Evolutionary conservation across 2,113 vertebrate genomes (phyloP).

Genomic region (Nerophis ophidion): DNA sequence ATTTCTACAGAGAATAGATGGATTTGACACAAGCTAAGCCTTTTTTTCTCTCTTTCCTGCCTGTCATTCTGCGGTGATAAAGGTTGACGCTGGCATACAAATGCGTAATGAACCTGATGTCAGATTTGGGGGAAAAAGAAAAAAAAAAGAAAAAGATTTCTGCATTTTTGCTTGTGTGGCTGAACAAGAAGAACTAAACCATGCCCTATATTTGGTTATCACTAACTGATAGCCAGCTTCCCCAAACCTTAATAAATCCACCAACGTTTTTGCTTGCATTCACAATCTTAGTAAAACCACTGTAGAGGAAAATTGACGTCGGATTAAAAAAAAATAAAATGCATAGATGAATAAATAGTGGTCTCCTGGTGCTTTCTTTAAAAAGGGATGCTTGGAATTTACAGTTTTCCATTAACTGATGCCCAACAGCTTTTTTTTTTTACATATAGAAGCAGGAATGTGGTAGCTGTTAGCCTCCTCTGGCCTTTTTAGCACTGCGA

Average conservation of each 20-base stretch:
- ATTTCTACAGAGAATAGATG: conserved; percentile 29
- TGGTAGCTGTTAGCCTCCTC: conserved; percentile 36
- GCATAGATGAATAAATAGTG: conserved; percentile 72
- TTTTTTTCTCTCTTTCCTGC: conserved; percentile 4
- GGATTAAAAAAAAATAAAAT: conserved; percentile 71
- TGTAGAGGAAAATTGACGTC: conserved; percentile 79
- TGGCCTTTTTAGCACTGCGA: conserved; percentile 21
- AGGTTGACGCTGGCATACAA: conserved; percentile 26
- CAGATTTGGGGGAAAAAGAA: conserved; percentile 45
- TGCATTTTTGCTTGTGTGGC: conserved; percentile 47
- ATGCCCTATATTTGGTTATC: conserved; percentile 68
- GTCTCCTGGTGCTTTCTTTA: conserved; percentile 68
- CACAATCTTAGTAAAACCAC: conserved; percentile 75
- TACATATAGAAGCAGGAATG: conserved; percentile 33
- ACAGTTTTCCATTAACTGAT: conserved; percentile 75
- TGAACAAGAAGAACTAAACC: conserved; percentile 42
- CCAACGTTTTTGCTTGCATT: conserved; percentile 69
- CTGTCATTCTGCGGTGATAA: conserved; percentile 29
- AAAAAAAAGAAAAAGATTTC: conserved; percentile 29
- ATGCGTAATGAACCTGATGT: conserved; percentile 12
- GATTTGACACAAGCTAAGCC: conserved; percentile 7
- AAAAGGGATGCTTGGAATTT: conserved; percentile 69
- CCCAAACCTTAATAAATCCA: conserved; percentile 67
- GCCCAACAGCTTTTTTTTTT: conserved; percentile 59
- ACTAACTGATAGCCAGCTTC: conserved; percentile 66